phyloP scores from a whole-genome alignment of 2,797 vertebrate species.

The Fringilla coelebs region DNA sequence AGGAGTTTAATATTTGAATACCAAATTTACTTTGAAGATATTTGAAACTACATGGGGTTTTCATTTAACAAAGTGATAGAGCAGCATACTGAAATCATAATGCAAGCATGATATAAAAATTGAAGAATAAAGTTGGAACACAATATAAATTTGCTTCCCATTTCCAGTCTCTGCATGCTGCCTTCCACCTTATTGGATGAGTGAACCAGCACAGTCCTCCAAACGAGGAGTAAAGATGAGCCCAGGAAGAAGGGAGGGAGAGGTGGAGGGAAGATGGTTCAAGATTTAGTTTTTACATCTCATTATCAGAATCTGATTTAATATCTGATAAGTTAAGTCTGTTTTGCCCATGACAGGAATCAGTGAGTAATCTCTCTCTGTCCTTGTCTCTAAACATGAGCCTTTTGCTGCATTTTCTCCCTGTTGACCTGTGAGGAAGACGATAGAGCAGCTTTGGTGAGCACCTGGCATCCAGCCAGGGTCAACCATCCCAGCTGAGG shows the following conservation, averaged over 20 bases:
- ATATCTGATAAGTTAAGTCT: neutral
- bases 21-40: neutral
- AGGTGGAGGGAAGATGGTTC: neutral
- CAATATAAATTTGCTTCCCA: neutral
- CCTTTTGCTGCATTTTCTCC: neutral
- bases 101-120: neutral
- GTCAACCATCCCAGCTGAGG: neutral
- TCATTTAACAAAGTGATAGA: neutral
- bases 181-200: neutral
- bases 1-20: neutral
- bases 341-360: neutral
- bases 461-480: neutral
- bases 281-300: neutral
- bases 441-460: neutral
- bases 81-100: neutral
- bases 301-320: neutral
- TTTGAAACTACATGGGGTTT: neutral
- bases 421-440: rapidly evolving
- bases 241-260: neutral
- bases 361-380: too few species aligned
- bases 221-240: neutral
- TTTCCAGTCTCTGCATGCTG: neutral
- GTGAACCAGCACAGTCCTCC: neutral
- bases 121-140: neutral
- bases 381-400: neutral